Percentiles rank a stretch among this genome's conserved stretches.
Conservation (phyloP, 2,113 vertebrate genomes). For the Rissa tridactyla region DNA sequence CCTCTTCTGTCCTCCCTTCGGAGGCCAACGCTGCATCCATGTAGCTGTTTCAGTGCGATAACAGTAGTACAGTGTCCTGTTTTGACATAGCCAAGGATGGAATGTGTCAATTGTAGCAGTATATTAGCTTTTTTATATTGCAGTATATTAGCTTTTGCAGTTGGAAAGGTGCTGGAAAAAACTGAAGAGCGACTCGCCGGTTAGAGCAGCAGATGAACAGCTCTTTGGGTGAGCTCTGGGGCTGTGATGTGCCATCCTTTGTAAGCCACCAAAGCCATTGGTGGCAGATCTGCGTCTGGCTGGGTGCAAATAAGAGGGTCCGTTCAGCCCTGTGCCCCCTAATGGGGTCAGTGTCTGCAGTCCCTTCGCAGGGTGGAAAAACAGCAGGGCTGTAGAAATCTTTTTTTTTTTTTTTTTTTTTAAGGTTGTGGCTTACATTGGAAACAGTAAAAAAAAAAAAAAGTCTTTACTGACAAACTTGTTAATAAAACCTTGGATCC, state of each 20-base stretch:
- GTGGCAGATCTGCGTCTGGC: neutral
- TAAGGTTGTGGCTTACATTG: neutral
- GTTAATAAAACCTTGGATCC: slow-evolving; percentile 1
- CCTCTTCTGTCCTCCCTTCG: neutral
- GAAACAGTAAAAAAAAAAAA: neutral
- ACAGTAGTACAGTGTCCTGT: neutral
- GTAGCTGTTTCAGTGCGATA: neutral
- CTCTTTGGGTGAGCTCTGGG: neutral
- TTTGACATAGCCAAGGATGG: neutral
- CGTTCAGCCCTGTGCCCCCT: too few relatives aligned
- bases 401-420: neutral
- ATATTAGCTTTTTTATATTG: neutral
- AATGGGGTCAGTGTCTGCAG: neutral
- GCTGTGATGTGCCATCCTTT: neutral
- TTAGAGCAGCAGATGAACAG: neutral
- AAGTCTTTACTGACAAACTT: neutral
- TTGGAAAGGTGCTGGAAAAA: neutral
- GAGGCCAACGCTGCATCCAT: rapidly evolving
- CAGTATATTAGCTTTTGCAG: neutral
- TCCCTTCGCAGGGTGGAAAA: neutral
- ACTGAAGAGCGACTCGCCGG: rapidly evolving
- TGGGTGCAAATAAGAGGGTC: neutral
- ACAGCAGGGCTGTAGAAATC: neutral
- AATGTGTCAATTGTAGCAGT: neutral
- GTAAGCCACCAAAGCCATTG: neutral